Evolutionary conservation across 2,888 invertebrate genomes (phyloP).

Genomic region (Ctenicera cuprea): DNA sequence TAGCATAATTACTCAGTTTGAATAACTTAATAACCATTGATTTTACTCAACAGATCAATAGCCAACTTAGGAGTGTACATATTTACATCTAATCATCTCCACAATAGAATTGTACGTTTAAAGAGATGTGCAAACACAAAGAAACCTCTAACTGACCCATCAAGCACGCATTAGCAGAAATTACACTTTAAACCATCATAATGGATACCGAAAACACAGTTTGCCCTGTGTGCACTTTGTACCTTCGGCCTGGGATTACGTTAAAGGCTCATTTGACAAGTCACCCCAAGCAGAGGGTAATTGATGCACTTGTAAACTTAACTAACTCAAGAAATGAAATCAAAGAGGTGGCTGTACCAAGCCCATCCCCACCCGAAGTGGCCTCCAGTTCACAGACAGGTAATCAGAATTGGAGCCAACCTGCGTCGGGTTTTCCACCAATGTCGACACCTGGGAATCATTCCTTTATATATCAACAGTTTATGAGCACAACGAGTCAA

Average conservation of each 20-base stretch:
- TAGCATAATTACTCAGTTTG: conserved; percentile 1
- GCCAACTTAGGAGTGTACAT: conserved; percentile 56
- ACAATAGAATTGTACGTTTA: conserved; percentile 2
- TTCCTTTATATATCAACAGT: conserved; percentile 76
- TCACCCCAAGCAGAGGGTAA: conserved; percentile 92
- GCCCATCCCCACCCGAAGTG: conserved; percentile 8
- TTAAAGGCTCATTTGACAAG: conserved; percentile 88
- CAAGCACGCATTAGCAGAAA: background rate
- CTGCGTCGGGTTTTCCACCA: conserved; percentile 32
- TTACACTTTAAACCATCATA: background rate
- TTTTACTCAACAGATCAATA: conserved; percentile 59
- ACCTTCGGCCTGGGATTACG: conserved; percentile 87
- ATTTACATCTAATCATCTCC: conserved; percentile 48
- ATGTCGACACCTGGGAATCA: conserved; percentile 33
- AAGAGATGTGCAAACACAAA: conserved; percentile 24
- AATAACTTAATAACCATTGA: conserved; percentile 56
- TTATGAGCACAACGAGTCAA: conserved; percentile 72
- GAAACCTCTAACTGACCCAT: background rate
- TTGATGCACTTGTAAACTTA: conserved; percentile 80
- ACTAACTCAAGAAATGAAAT: conserved; percentile 56
- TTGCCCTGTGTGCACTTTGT: conserved; percentile 91
- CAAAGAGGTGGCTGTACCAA: conserved; percentile 53
- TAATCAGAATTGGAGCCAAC: conserved; percentile 36
- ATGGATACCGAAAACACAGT: conserved; percentile 70
- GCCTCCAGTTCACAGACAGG: conserved; percentile 13